Percentiles rank a stretch among this genome's conserved stretches.
These are phyloP conservation scores for Solen grandis DNA, from an alignment of 1,140 invertebrate genomes.

Conservation along the genomic window DNA sequence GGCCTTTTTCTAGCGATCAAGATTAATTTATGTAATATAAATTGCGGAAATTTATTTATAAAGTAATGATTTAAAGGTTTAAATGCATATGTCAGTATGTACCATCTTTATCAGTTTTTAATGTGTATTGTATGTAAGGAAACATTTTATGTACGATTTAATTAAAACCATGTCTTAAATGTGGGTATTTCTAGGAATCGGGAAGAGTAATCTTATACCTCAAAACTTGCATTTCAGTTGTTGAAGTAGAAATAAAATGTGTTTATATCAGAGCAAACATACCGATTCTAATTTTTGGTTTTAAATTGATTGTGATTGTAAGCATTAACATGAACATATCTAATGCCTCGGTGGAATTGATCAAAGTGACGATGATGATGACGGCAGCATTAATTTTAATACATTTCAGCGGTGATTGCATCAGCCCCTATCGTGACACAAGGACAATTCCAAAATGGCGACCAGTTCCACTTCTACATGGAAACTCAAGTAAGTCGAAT, in stretches of 20 bases:
- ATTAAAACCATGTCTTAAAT: not conserved
- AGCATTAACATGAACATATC: no score
- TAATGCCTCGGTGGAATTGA: not conserved
- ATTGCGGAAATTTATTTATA: no score
- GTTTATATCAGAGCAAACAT: constrained; percentile 55
- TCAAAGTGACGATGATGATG: not conserved
- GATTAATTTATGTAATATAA: no score
- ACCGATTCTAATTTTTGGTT: no score
- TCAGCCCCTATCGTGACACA: constrained; percentile 21
- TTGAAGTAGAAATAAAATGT: no score
- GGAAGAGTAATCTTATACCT: no score
- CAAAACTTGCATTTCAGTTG: no score
- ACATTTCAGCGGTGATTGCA: constrained; percentile 55
- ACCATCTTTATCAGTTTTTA: not conserved
- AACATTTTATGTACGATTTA: not conserved
- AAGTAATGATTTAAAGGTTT: no score
- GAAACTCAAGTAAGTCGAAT: constrained; percentile 56
- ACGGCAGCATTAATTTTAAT: not conserved
- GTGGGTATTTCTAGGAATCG: not conserved
- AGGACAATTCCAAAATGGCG: constrained; percentile 35
- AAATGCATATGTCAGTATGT: not conserved
- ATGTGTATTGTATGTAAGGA: not conserved
- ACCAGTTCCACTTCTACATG: constrained; percentile 66
- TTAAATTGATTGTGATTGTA: no score
- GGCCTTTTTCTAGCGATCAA: no score